Conservation (phyloP, 2,888 invertebrate genomes). For the Dichetophora obliterata region DNA sequence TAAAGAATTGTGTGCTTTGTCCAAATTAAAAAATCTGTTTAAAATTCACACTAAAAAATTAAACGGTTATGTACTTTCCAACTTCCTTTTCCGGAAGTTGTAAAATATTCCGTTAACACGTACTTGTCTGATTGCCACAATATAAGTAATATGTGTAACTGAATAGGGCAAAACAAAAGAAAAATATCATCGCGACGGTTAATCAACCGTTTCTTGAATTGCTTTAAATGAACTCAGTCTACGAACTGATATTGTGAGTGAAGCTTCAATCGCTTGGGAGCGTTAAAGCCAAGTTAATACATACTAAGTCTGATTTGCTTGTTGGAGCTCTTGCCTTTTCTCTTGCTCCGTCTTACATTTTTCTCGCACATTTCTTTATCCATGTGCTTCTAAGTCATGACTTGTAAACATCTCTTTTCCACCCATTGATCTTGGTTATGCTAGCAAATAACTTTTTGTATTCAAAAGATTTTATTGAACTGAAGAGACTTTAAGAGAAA, state of each 20-base stretch:
- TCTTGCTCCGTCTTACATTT: background rate
- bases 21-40: background rate
- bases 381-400: background rate
- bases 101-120: slow-evolving; percentile 9
- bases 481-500: slow-evolving; percentile 13
- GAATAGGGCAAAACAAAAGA: background rate
- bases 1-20: background rate
- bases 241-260: slow-evolving; percentile 14
- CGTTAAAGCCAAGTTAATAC: background rate
- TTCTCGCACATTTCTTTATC: background rate
- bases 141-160: background rate
- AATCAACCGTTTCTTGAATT: slow-evolving; percentile 25
- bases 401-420: slow-evolving; percentile 18
- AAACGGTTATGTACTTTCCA: background rate
- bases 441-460: background rate
- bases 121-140: background rate
- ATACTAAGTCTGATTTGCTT: background rate
- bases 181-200: background rate
- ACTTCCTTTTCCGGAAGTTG: slow-evolving; percentile 22
- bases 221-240: slow-evolving; percentile 25
- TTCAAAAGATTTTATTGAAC: background rate
- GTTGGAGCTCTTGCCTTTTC: background rate
- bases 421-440: background rate
- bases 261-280: slow-evolving; percentile 7
- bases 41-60: background rate